Percentiles rank a stretch among this genome's conserved stretches.
phyloP scores from a whole-genome alignment of 2,113 vertebrate species.

The Oenanthe melanoleuca region DNA sequence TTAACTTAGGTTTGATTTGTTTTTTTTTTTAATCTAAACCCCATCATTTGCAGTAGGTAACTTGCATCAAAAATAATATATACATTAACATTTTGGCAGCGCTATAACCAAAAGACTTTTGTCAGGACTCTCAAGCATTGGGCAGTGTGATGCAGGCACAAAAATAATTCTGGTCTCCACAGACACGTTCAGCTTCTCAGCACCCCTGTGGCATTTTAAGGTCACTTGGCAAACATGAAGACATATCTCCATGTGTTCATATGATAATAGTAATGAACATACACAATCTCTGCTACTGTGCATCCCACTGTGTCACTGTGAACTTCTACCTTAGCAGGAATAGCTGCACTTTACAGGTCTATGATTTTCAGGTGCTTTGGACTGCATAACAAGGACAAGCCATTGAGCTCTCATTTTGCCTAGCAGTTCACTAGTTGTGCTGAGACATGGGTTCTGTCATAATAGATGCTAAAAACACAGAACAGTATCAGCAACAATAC shows the following conservation, averaged over 20 bases:
- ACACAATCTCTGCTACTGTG: rapidly evolving
- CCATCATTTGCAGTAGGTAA: rapidly evolving
- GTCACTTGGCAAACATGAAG: background rate
- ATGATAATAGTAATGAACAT: background rate
- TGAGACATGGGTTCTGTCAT: background rate
- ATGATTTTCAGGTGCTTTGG: background rate
- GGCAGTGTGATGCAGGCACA: rapidly evolving
- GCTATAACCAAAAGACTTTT: background rate
- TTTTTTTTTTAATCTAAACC: background rate
- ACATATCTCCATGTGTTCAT: background rate
- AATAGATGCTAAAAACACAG: background rate
- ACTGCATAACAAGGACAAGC: background rate
- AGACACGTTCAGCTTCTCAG: background rate
- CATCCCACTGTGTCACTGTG: background rate
- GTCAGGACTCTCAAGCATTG: background rate
- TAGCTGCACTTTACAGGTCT: background rate
- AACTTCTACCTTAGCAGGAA: background rate
- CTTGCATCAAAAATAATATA: background rate
- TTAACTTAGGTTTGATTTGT: background rate
- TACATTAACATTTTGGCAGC: background rate
- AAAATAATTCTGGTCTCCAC: background rate
- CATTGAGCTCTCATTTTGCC: background rate
- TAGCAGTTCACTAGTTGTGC: background rate
- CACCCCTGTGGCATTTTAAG: background rate
- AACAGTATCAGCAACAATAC: background rate